These are phyloP conservation scores for Callorhinus ursinus DNA, from an alignment of 2,113 vertebrate genomes.

Conservation along the genomic window DNA sequence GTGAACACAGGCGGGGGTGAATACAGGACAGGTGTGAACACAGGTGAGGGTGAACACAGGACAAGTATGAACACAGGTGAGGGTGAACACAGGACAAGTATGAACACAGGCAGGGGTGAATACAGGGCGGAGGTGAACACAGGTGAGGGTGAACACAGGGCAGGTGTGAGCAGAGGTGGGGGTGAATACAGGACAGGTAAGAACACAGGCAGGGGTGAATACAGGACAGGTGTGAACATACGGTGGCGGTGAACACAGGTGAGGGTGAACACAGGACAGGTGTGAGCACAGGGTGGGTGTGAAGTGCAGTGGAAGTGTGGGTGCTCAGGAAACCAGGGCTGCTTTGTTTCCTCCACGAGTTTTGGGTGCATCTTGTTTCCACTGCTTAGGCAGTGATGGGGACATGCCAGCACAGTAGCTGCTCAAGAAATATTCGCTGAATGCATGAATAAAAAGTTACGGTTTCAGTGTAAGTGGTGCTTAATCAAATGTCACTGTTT, in stretches of 20 bases:
- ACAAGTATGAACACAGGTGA: not conserved
- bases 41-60: not conserved
- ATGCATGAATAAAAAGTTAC: not conserved
- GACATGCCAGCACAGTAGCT: too few relatives aligned
- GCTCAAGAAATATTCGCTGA: not conserved
- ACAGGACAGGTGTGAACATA: not conserved
- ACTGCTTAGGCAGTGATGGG: not conserved
- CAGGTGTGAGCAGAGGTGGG: not conserved
- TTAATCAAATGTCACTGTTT: rapidly evolving
- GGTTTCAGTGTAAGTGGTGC: not conserved
- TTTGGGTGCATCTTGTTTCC: not conserved
- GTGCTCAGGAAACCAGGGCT: too few relatives aligned
- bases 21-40: not conserved
- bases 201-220: not conserved
- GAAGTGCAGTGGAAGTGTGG: not conserved
- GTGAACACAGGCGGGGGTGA: not conserved
- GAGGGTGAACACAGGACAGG: not conserved
- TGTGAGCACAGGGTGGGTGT: not conserved
- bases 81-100: not conserved
- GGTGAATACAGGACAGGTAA: not conserved
- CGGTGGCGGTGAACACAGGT: not conserved
- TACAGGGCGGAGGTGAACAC: not conserved
- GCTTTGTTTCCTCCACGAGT: not conserved
- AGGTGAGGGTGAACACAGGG: not conserved
- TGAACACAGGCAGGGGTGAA: not conserved